Evolutionary conservation across 1,140 invertebrate species (phyloP).

Genomic region (Drosophila ficusphila): DNA sequence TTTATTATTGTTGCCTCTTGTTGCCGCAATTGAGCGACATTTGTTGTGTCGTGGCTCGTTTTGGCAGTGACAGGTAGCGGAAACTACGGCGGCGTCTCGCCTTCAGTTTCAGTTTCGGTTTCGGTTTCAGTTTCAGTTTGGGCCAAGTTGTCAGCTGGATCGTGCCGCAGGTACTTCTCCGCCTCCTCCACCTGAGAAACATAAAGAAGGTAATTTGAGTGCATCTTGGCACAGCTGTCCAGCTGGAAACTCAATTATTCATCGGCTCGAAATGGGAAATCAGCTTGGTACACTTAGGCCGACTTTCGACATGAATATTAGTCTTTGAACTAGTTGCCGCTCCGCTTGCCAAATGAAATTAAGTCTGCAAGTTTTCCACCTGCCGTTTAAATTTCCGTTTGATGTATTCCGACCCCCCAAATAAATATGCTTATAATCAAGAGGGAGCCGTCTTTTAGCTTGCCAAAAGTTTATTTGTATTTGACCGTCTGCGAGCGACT

Average conservation of each 20-base stretch:
- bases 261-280: too few species aligned
- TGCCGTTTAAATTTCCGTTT: background rate
- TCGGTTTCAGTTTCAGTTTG: background rate
- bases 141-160: background rate
- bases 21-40: conserved; percentile 54
- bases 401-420: background rate
- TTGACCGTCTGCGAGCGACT: conserved; percentile 30
- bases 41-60: conserved; percentile 18
- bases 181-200: background rate
- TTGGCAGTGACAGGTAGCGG: conserved; percentile 29
- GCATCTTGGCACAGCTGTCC: background rate
- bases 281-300: too few species aligned
- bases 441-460: conserved; percentile 2
- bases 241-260: background rate
- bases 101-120: background rate
- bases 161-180: background rate
- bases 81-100: conserved; percentile 17
- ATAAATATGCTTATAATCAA: conserved; percentile 5
- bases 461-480: conserved; percentile 24
- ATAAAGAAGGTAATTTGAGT: conserved; percentile 6
- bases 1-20: conserved; percentile 51
- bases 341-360: too few species aligned
- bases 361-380: background rate
- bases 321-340: too few species aligned
- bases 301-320: too few species aligned